Conservation (phyloP, 2,888 invertebrate genomes). For the Torymus auratus region DNA sequence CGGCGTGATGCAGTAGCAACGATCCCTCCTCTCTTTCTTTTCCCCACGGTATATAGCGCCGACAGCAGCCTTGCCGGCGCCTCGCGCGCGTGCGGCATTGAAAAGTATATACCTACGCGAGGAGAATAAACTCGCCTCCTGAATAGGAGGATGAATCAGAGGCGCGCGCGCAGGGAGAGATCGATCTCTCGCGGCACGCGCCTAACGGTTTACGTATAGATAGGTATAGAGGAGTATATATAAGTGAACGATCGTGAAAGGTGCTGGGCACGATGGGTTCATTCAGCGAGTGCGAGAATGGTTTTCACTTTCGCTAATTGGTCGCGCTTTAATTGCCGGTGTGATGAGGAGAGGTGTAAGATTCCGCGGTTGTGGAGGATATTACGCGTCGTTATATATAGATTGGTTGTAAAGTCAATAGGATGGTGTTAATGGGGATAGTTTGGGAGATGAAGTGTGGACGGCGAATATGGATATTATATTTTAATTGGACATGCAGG, state of each 20-base stretch:
- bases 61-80: conserved; percentile 28
- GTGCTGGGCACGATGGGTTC: neutral
- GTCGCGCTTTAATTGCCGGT: too few relatives aligned
- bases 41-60: too few relatives aligned
- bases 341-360: too few relatives aligned
- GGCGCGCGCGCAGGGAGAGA: conserved; percentile 24
- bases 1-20: too few relatives aligned
- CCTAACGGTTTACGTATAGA: conserved; percentile 63
- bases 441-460: too few relatives aligned
- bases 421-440: too few relatives aligned
- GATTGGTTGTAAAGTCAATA: too few relatives aligned
- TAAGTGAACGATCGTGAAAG: neutral
- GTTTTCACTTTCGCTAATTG: neutral
- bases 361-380: too few relatives aligned
- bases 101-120: conserved; percentile 30
- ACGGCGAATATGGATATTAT: too few relatives aligned
- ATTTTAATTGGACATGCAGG: too few relatives aligned
- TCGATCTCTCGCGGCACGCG: conserved; percentile 51
- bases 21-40: too few relatives aligned
- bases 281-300: neutral
- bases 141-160: conserved; percentile 64
- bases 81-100: conserved; percentile 25
- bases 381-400: too few relatives aligned
- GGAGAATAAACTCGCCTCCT: conserved; percentile 44
- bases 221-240: neutral